Evolutionary conservation across 2,113 vertebrate genomes (phyloP), one percentile per base, ranked within the genome.

Genomic region (Meriones unguiculatus): DNA sequence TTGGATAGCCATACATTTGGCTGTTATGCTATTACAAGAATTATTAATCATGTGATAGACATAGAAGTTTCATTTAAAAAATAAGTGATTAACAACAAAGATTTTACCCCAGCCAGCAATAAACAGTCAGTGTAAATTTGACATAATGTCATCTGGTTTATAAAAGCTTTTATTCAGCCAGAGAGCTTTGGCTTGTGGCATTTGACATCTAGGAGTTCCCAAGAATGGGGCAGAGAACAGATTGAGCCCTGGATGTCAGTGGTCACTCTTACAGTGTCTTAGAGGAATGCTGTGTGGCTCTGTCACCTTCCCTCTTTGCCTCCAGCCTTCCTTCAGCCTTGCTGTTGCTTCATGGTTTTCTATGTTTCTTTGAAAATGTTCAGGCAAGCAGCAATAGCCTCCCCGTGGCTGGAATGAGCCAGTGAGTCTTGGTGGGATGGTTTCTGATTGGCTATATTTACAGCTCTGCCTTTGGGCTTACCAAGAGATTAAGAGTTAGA

Each of bases 171-270:
- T 98, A 96, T 96, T 98, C 93, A 95, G 95, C 64, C 96, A 64
- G 93, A 98, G 93, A 52, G 96, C 97, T 97, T 90, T 96, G 69
- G 91, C 96, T 95, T 95, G 96, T 97, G 57, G 93, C 96, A 94
- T 98, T 97, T 97, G 97, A 96, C 97, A 96, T 98, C 87, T 75
- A 92, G 35, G 95, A 0, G 87, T 87, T 89, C 93, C 85, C 97
- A 96, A 87, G 96, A 98, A 97, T 91, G 75, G 98, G 98, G 97
- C 92, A 87, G 95, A 97, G 98, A 98, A 97, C 98, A 92, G 88
- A 92, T 88, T 89, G 94, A 97, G 89, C 96, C 97, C 94, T 7
- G 2, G 46, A 46, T 95, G 96, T 89, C 96, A 93, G 87, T 95
- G 89, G 76, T 77, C 89, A 91, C 70, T 96, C 95, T 59, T 25